Percentiles rank a stretch among this genome's conserved stretches.
phyloP scores from a whole-genome alignment of 2,113 vertebrate genomes.

The Neotoma lepida region DNA sequence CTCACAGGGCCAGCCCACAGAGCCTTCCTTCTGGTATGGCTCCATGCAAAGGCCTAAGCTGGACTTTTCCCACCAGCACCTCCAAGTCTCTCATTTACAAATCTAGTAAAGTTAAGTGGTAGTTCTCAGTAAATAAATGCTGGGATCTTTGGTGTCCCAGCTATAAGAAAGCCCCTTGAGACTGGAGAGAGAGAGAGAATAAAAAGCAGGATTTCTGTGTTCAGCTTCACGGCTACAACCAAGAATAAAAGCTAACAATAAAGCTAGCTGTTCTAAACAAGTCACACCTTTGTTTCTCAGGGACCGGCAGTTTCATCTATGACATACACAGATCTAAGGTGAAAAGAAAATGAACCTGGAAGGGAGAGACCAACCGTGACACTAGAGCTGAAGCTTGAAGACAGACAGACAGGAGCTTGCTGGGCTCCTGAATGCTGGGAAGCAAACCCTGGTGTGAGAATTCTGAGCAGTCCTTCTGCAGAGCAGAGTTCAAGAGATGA shows the following conservation, averaged over 20 bases:
- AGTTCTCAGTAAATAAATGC: neutral
- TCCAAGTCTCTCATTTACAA: neutral
- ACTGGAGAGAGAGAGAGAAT: neutral
- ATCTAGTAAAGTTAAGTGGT: neutral
- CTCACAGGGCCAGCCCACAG: neutral
- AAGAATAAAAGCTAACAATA: neutral
- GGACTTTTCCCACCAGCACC: too few species aligned
- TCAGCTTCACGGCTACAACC: neutral
- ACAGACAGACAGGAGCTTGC: neutral
- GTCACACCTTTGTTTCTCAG: neutral
- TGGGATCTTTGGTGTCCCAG: neutral
- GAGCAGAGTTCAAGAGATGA: neutral
- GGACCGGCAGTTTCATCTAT: neutral
- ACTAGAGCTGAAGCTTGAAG: neutral
- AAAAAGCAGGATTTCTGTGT: neutral
- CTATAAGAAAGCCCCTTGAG: too few species aligned
- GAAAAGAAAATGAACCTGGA: neutral
- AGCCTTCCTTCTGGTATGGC: too few species aligned
- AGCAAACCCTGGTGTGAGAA: rapidly evolving
- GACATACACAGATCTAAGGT: neutral
- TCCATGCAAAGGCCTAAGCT: neutral
- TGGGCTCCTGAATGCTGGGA: rapidly evolving
- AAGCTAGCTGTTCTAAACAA: neutral
- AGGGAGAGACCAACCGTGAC: neutral
- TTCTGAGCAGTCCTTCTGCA: too few species aligned